A percentile compares a stretch with the other conserved stretches of the same genome.
These are phyloP conservation scores for Siniperca obscura DNA, from an alignment of 2,797 vertebrate genomes.

Conservation along the genomic window DNA sequence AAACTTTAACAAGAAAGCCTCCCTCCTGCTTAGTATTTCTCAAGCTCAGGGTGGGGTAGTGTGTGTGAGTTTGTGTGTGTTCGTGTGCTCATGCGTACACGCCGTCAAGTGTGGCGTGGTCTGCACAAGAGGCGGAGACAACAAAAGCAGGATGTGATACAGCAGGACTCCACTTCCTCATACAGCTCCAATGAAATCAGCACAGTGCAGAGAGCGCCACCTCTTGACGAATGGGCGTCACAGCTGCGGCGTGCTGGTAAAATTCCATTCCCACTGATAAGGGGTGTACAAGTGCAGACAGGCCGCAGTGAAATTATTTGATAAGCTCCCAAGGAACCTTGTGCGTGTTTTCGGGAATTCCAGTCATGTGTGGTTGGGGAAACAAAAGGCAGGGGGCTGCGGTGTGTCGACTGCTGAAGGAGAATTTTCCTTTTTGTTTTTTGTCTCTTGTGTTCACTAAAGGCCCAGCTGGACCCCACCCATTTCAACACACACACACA, in stretches of 20 bases:
- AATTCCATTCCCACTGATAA: constrained; percentile 80
- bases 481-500: constrained; percentile 30
- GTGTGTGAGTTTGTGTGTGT: constrained; percentile 13
- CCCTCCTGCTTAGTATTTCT: constrained; percentile 57
- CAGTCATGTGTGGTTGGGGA: constrained; percentile 18
- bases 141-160: constrained; percentile 80
- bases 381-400: neutral
- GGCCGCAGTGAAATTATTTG: constrained; percentile 43
- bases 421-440: neutral
- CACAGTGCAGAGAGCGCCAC: constrained; percentile 66
- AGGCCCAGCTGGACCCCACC: constrained; percentile 62
- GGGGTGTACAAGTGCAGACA: constrained; percentile 42
- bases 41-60: constrained; percentile 49
- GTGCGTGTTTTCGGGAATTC: constrained; percentile 40
- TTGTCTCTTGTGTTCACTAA: neutral
- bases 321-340: constrained; percentile 52
- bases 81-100: constrained; percentile 50
- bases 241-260: constrained; percentile 69
- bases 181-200: constrained; percentile 12
- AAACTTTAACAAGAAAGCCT: constrained; percentile 65
- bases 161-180: constrained; percentile 73
- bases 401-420: neutral
- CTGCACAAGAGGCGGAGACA: constrained; percentile 71
- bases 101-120: constrained; percentile 64
- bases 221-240: constrained; percentile 30